Base-by-base conservation (phyloP, 2,888 invertebrate genomes). In the Ophion slaviceki region DNA sequence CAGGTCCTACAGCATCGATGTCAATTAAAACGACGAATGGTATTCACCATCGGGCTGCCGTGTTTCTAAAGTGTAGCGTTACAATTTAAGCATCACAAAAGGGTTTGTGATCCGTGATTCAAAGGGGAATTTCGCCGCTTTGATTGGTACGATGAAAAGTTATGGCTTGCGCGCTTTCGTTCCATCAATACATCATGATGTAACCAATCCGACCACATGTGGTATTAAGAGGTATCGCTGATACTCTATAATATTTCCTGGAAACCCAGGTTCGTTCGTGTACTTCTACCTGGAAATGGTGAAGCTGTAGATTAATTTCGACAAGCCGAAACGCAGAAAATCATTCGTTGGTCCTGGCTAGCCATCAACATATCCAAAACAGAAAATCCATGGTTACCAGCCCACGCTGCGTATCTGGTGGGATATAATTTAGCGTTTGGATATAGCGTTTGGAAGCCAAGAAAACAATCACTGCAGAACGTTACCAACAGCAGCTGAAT, bases 11-110 rank as follows among this genome's bases (percentile, higher is more conserved):
- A 36, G 67, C 36, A 32, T 7, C 14, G 61, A 74, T 61, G 28
- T 28, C 62, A 62, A 62, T 74, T 45, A 20, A 20, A 62, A 62
- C 61, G 45, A 45, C 17, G 17, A 62, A 74, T 72, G 11, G 45
- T 28, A 20, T 70, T 24, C 36, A 59, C 47, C 32, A 20, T 28
- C 57, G 32, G 24, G 14, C 11, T 47, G 14, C 53, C 40, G 40
- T 11, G 11, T 14, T 4, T 10, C 28, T 24, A 5, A 14, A 47
- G 8, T 17, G 3, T 17, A 11, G 17, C 24, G 20, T 47, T 24
- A 17, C 53, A 20, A 10, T 70, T 32, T 4, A 70, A 70, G 17
- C 24, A 8, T 70, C 24, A 11, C 7, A 10, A 8, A 2, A 28
- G 53, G 28, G 47, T 70, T 17, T 14, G 14, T 70, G 20, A 53